Evolutionary conservation across 1,140 invertebrate genomes (phyloP).

Genomic region (Zaprionus gabonicus): DNA sequence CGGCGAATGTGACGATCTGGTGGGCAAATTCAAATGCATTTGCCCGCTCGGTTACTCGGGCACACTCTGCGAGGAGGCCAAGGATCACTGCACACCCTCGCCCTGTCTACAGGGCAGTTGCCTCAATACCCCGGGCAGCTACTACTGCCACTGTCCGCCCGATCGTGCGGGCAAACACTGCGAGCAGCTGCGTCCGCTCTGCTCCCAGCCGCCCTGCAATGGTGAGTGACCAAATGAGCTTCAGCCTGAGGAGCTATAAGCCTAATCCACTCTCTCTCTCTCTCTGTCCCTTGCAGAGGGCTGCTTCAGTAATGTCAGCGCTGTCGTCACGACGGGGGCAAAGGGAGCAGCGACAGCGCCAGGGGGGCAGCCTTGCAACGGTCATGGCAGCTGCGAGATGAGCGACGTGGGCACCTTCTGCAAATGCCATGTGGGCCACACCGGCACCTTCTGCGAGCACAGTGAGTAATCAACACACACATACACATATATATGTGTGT

Average conservation of each 20-base stretch:
- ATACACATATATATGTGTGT: neutral
- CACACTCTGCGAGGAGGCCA: conserved; percentile 91
- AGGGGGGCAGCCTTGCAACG: conserved; percentile 88
- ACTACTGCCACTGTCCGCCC: conserved; percentile 94
- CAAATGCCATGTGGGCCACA: conserved; percentile 91
- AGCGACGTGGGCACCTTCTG: conserved; percentile 88
- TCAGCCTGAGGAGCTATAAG: conserved; percentile 22
- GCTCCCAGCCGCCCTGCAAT: conserved; percentile 87
- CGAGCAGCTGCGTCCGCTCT: conserved; percentile 88
- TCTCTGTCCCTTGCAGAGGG: conserved; percentile 64
- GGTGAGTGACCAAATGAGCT: conserved; percentile 57
- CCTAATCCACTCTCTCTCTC: conserved; percentile 56
- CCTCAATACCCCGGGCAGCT: conserved; percentile 93
- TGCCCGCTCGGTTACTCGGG: conserved; percentile 93
- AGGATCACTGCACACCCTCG: conserved; percentile 92
- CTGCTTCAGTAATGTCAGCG: conserved; percentile 80
- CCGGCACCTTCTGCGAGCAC: conserved; percentile 90
- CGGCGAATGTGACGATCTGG: conserved; percentile 90
- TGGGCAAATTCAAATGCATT: conserved; percentile 90
- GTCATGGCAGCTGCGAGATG: conserved; percentile 91
- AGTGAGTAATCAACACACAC: conserved; percentile 85
- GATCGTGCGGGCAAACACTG: conserved; percentile 96
- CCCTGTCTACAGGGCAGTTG: conserved; percentile 93
- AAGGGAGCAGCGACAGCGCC: conserved; percentile 50
- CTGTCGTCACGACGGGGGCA: conserved; percentile 34